Conservation (phyloP, 2,888 invertebrate species). For the Balanococcus diminutus region DNA sequence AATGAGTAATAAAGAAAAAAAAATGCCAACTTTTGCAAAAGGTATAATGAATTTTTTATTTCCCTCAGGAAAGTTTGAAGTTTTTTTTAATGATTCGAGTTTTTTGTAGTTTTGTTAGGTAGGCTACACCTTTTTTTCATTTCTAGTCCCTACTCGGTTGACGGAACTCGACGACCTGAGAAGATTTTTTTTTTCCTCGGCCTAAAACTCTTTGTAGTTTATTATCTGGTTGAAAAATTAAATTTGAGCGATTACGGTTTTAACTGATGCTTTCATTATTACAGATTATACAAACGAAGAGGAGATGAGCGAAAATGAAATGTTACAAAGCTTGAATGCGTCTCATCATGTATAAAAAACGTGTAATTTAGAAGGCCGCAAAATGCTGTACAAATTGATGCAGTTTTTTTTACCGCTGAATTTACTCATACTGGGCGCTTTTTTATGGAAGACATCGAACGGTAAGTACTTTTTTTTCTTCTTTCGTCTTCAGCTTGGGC, state of each 20-base stretch:
- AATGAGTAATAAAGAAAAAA: background rate
- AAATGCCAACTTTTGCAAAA: constrained; percentile 3
- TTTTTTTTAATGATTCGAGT: constrained; percentile 37
- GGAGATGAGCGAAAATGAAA: background rate
- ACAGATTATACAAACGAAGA: constrained; percentile 14
- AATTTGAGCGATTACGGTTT: background rate
- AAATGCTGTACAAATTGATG: constrained; percentile 33
- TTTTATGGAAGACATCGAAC: constrained; percentile 50
- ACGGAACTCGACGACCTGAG: background rate
- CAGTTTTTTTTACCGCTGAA: constrained; percentile 39
- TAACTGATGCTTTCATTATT: background rate
- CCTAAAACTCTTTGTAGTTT: background rate
- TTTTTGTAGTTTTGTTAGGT: background rate
- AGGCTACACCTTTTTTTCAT: background rate
- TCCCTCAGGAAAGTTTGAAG: constrained; percentile 3
- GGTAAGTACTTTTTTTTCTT: constrained; percentile 32
- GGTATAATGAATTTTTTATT: constrained; percentile 14
- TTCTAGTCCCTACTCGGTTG: background rate
- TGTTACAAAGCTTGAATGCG: background rate
- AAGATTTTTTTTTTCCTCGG: background rate
- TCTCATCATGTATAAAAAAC: constrained; percentile 18
- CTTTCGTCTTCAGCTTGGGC: background rate
- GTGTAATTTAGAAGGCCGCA: background rate
- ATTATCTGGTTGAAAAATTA: background rate
- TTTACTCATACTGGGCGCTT: constrained; percentile 42